Evolutionary conservation across 1,140 invertebrate genomes (phyloP).

Genomic region (Druon quercuslanigerum): DNA sequence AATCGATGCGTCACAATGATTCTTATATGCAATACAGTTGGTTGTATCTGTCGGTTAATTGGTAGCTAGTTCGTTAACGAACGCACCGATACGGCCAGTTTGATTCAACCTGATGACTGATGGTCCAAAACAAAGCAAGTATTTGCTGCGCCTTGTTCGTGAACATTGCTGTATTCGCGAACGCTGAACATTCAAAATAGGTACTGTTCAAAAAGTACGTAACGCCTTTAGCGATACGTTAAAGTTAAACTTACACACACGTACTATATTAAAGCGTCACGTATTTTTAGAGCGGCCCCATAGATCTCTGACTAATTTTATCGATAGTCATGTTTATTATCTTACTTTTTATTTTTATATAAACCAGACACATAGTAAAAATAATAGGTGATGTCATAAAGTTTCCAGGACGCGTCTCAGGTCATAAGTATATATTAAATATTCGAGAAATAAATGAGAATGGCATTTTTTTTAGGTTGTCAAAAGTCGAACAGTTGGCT

Average conservation of each 20-base stretch:
- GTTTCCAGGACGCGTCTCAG: no score
- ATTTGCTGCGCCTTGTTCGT: neutral
- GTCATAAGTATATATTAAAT: neutral
- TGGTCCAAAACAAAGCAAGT: neutral
- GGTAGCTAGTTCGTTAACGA: slow-evolving; percentile 60
- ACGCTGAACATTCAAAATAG: neutral
- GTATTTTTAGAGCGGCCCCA: no score
- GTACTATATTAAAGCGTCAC: no score
- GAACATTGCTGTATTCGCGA: neutral
- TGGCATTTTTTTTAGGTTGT: neutral
- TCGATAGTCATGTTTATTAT: neutral
- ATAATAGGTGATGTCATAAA: no score
- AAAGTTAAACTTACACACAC: no score
- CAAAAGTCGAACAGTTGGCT: slow-evolving; percentile 2
- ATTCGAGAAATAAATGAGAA: neutral
- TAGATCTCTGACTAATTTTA: slow-evolving; percentile 19
- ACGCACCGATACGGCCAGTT: slow-evolving; percentile 40
- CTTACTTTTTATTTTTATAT: no score
- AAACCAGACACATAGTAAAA: no score
- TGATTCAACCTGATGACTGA: slow-evolving; percentile 23
- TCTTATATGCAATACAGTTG: slow-evolving; percentile 29
- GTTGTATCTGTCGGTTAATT: slow-evolving; percentile 50
- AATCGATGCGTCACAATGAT: slow-evolving; percentile 58
- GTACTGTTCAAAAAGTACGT: no score
- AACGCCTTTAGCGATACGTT: no score